Evolutionary conservation across 2,113 vertebrate genomes (phyloP).

Genomic region (Macrotis lagotis): DNA sequence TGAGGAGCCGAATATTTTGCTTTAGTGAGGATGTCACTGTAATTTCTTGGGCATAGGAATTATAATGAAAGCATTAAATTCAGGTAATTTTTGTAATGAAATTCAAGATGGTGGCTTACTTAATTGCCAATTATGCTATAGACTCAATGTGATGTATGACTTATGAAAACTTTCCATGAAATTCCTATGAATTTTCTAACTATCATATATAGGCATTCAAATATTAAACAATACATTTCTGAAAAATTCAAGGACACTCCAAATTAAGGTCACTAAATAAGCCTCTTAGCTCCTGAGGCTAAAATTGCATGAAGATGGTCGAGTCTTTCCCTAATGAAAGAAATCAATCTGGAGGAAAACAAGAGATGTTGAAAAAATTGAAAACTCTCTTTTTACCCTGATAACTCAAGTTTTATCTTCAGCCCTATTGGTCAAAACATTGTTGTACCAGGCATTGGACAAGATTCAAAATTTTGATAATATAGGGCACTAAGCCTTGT

Average conservation of each 20-base stretch:
- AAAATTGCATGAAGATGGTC: slow-evolving; percentile 41
- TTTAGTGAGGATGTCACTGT: not conserved
- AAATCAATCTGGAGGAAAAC: slow-evolving; percentile 65
- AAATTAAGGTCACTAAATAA: slow-evolving; percentile 66
- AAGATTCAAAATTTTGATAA: not conserved
- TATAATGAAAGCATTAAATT: slow-evolving; percentile 15
- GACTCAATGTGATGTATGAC: slow-evolving; percentile 37
- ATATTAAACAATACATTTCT: slow-evolving; percentile 73
- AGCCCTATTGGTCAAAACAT: not conserved
- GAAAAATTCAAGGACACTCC: slow-evolving; percentile 55
- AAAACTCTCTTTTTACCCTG: slow-evolving; percentile 1
- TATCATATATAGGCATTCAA: slow-evolving; percentile 54
- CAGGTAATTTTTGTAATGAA: not conserved
- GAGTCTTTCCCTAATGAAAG: slow-evolving; percentile 64
- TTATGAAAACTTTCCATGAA: slow-evolving; percentile 16
- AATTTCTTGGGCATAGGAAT: not conserved
- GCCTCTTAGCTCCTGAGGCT: slow-evolving; percentile 58
- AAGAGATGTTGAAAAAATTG: slow-evolving; percentile 31
- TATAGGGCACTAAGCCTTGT: not conserved
- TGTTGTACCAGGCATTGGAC: not conserved
- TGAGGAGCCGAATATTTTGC: not conserved
- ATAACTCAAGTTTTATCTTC: not conserved
- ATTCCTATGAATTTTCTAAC: slow-evolving; percentile 39
- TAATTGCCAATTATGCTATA: slow-evolving; percentile 30
- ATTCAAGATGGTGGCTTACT: slow-evolving; percentile 10